Conservation (phyloP, 2,797 vertebrate species). For the Typhlichthys eigenmanni region DNA sequence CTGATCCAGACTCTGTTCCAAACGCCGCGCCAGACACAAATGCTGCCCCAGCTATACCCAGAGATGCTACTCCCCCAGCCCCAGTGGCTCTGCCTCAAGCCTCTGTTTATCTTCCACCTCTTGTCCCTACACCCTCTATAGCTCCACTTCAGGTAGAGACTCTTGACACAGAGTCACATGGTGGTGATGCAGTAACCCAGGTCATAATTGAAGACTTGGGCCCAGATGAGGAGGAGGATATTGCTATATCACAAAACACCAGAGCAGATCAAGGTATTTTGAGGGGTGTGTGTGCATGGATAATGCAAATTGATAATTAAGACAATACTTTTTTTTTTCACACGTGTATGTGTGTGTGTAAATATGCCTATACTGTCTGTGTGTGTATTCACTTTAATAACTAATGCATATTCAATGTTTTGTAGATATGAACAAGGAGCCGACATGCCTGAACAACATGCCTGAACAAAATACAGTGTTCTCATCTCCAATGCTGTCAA, state of each 20-base stretch:
- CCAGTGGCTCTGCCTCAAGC: conserved; percentile 12
- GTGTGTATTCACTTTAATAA: not conserved
- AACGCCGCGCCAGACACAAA: conserved; percentile 8
- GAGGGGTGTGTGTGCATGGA: not conserved
- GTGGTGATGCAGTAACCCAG: conserved; percentile 33
- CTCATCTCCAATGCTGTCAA: conserved; percentile 54
- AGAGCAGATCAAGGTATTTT: conserved; percentile 57
- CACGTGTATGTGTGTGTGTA: no score
- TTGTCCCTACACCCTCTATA: conserved; percentile 1
- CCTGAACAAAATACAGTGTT: conserved; percentile 58
- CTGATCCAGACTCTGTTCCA: conserved; percentile 6
- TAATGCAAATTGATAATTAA: conserved; percentile 1
- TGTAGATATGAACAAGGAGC: conserved; percentile 70
- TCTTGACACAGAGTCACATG: conserved; percentile 29
- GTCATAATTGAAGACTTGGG: conserved; percentile 75
- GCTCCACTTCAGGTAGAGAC: conserved; percentile 37
- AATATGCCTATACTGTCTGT: conserved; percentile 4
- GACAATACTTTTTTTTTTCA: no score
- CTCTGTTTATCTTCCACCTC: conserved; percentile 13
- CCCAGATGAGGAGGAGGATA: conserved; percentile 52
- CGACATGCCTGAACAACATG: conserved; percentile 23
- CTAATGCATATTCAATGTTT: conserved; percentile 29
- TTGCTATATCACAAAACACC: conserved; percentile 36
- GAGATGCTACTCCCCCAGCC: conserved; percentile 6
- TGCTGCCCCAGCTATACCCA: conserved; percentile 4